These are phyloP conservation scores for Meloidogyne exigua DNA, from an alignment of 1,140 invertebrate genomes.

Conservation along the genomic window DNA sequence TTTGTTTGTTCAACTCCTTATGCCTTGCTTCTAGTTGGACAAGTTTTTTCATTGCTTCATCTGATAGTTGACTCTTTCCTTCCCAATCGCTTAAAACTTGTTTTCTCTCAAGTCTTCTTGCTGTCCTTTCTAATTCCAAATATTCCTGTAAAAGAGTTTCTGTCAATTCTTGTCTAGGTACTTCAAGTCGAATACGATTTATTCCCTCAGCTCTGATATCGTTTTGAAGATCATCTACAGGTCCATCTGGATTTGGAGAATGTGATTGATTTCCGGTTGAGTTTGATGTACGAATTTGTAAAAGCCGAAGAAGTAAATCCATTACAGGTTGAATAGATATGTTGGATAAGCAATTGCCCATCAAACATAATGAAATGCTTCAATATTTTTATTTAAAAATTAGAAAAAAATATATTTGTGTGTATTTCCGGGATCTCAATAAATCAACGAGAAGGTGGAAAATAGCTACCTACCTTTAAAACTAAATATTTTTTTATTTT, in stretches of 20 bases:
- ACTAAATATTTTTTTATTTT: too few relatives aligned
- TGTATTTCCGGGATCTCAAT: too few relatives aligned
- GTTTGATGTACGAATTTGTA: neutral
- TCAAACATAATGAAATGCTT: conserved; percentile 2
- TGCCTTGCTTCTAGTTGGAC: neutral
- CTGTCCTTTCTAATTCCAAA: neutral
- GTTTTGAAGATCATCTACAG: neutral
- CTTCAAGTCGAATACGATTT: neutral
- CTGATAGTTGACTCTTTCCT: neutral
- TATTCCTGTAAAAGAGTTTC: neutral
- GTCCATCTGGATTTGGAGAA: neutral
- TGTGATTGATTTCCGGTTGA: neutral
- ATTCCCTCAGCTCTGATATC: neutral
- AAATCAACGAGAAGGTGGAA: too few relatives aligned
- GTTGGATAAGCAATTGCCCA: conserved; percentile 52
- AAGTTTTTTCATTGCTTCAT: neutral
- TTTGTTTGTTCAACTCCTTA: neutral
- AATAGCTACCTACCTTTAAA: too few relatives aligned
- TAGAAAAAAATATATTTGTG: neutral
- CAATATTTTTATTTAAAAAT: neutral
- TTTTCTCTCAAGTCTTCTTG: neutral
- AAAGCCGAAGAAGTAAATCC: conserved; percentile 28
- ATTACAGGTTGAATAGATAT: conserved; percentile 69
- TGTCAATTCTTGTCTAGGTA: neutral
- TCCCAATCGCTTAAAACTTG: neutral